Evolutionary conservation across 2,797 vertebrate species (phyloP).

Genomic region (Cyclura pinguis): DNA sequence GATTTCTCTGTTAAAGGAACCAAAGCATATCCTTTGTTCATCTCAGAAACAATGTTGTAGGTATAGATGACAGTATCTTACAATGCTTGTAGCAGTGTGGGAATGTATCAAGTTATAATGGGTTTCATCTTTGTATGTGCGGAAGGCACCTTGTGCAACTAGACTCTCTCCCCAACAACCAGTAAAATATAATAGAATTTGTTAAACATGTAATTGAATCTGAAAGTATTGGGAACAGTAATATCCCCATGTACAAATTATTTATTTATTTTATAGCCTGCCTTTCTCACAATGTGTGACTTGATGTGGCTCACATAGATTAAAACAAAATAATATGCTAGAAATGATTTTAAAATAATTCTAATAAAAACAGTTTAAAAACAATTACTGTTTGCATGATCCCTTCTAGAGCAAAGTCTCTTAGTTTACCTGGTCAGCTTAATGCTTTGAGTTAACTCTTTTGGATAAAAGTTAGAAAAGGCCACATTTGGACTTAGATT

Average conservation of each 20-base stretch:
- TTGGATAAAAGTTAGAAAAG: neutral
- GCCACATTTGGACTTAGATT: neutral
- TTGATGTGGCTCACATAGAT: neutral
- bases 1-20: constrained; percentile 92
- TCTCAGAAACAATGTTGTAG: constrained; percentile 16
- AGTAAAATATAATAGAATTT: neutral
- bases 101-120: neutral
- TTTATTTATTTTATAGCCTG: too few relatives aligned
- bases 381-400: neutral
- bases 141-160: neutral
- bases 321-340: too few relatives aligned
- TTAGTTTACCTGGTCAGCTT: neutral
- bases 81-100: neutral
- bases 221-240: neutral
- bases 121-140: neutral
- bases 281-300: too few relatives aligned
- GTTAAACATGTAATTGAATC: neutral
- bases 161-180: neutral
- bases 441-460: neutral
- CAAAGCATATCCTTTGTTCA: constrained; percentile 97
- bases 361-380: neutral
- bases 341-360: neutral
- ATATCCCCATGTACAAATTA: neutral
- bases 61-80: neutral
- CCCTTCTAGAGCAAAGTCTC: neutral